Percentiles rank a stretch among this genome's conserved stretches.
Evolutionary conservation across 2,888 invertebrate genomes (phyloP).

Genomic region (Brachyopa scutellaris): DNA sequence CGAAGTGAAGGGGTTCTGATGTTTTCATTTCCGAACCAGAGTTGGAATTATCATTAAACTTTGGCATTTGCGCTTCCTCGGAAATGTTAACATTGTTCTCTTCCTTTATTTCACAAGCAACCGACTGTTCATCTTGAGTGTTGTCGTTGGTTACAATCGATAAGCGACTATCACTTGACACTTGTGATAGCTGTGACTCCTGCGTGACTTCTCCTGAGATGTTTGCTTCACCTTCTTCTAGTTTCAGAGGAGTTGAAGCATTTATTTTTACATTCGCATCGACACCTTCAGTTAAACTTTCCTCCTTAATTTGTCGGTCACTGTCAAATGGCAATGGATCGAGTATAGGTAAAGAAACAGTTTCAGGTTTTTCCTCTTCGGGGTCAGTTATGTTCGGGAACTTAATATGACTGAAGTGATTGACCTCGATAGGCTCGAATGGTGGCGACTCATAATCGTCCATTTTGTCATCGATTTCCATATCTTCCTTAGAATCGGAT

Average conservation of each 20-base stretch:
- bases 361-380: slow-evolving; percentile 62
- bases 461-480: slow-evolving; percentile 76
- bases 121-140: slow-evolving; percentile 76
- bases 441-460: slow-evolving; percentile 85
- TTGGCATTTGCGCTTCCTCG: slow-evolving; percentile 82
- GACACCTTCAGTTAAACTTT: slow-evolving; percentile 75
- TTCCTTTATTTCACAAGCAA: slow-evolving; percentile 73
- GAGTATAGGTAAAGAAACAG: neutral
- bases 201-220: slow-evolving; percentile 83
- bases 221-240: slow-evolving; percentile 73
- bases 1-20: slow-evolving; percentile 77
- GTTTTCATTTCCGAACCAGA: slow-evolving; percentile 54
- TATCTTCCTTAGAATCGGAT: slow-evolving; percentile 78
- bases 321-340: neutral
- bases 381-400: slow-evolving; percentile 75
- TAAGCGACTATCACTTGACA: slow-evolving; percentile 84
- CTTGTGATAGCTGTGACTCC: slow-evolving; percentile 85
- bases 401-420: neutral
- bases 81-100: slow-evolving; percentile 81
- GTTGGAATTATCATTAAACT: slow-evolving; percentile 79
- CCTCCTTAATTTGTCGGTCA: slow-evolving; percentile 15
- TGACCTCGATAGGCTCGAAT: slow-evolving; percentile 85
- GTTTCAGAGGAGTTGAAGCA: slow-evolving; percentile 3
- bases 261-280: slow-evolving; percentile 28
- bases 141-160: slow-evolving; percentile 83